These are phyloP conservation scores for Remorina albescens DNA, from an alignment of 2,797 vertebrate genomes.

Conservation along the genomic window DNA sequence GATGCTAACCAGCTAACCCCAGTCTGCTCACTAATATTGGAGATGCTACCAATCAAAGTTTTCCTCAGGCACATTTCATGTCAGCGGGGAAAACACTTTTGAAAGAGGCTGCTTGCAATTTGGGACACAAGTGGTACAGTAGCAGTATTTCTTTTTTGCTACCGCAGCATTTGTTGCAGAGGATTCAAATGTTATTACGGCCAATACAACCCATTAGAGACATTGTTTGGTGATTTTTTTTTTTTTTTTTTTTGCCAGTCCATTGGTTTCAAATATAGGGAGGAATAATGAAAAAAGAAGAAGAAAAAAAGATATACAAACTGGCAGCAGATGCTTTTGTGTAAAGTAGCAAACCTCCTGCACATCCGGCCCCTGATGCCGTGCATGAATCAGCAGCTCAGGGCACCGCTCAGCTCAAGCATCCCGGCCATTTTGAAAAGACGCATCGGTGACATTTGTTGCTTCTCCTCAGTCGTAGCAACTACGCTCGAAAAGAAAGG, in stretches of 20 bases:
- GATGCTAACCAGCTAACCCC: too few relatives aligned
- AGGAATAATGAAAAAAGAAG: neutral
- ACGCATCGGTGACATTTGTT: neutral
- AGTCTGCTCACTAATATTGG: neutral
- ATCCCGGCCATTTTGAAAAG: neutral
- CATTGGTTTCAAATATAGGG: neutral
- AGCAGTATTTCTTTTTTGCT: too few relatives aligned
- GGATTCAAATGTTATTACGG: neutral
- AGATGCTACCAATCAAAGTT: neutral
- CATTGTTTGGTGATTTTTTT: neutral
- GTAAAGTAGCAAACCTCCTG: neutral
- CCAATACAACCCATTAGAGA: neutral
- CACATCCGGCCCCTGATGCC: neutral
- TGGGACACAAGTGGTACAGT: neutral
- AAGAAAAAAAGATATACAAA: too few relatives aligned
- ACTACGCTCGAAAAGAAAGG: neutral
- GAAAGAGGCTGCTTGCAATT: neutral
- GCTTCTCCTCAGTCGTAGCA: neutral
- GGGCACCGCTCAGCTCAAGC: slow-evolving; percentile 7
- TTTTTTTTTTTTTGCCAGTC: neutral
- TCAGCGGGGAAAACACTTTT: neutral
- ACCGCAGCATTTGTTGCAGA: neutral
- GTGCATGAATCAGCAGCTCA: neutral
- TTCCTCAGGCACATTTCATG: neutral
- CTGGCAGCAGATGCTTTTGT: too few relatives aligned